Conservation (phyloP, 2,113 vertebrate species). For the Psammodynastes pulverulentus region DNA sequence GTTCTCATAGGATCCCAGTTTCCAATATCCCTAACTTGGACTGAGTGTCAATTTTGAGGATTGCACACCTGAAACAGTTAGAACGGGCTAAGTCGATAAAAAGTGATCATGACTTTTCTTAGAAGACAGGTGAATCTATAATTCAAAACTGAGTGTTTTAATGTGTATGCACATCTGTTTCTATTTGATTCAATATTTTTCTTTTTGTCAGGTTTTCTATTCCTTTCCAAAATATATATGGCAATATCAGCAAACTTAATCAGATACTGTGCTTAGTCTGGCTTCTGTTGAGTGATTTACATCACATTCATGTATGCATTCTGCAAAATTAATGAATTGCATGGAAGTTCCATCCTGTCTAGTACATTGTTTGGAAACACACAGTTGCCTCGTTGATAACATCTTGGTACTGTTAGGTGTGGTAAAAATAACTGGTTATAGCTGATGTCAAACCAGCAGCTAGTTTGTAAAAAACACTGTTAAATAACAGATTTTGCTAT, state of each 20-base stretch:
- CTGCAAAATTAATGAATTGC: slow-evolving; percentile 45
- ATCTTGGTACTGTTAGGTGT: slow-evolving; percentile 37
- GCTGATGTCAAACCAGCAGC: slow-evolving; percentile 44
- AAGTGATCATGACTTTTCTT: background rate
- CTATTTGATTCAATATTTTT: slow-evolving; percentile 35
- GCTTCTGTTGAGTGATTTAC: background rate
- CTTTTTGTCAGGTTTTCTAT: background rate
- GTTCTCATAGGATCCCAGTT: background rate
- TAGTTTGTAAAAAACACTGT: slow-evolving; percentile 60
- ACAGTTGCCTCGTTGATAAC: slow-evolving; percentile 38
- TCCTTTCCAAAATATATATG: slow-evolving; percentile 1
- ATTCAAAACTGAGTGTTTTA: slow-evolving; percentile 25
- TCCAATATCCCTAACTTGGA: background rate
- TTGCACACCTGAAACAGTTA: background rate
- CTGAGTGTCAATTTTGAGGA: background rate
- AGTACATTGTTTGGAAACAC: slow-evolving; percentile 37
- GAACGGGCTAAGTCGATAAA: background rate
- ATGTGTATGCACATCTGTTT: slow-evolving; percentile 29
- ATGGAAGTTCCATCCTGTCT: slow-evolving; percentile 27
- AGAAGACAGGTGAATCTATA: slow-evolving; percentile 17
- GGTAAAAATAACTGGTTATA: slow-evolving; percentile 40
- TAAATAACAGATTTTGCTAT: slow-evolving; percentile 52
- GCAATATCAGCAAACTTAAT: background rate
- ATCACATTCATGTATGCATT: slow-evolving; percentile 35
- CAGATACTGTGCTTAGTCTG: slow-evolving; percentile 22